phyloP scores from a whole-genome alignment of 2,113 vertebrate species.

The Morone chrysops region DNA sequence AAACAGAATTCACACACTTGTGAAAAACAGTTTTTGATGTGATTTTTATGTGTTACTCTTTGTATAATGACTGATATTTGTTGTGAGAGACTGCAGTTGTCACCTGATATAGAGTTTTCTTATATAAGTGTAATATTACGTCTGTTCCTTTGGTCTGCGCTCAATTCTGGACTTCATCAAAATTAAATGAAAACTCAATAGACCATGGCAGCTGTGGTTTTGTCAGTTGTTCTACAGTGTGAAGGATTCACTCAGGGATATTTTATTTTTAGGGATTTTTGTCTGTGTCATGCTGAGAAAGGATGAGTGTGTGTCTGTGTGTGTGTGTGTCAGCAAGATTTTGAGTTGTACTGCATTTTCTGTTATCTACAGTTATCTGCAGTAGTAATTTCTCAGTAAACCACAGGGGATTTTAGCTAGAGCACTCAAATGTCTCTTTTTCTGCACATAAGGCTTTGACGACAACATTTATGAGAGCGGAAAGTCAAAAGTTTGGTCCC shows the following conservation, averaged over 20 bases:
- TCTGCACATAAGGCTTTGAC: neutral
- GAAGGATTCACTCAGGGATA: neutral
- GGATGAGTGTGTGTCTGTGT: conserved; percentile 11
- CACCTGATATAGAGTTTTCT: neutral
- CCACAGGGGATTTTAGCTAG: conserved; percentile 3
- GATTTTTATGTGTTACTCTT: conserved; percentile 9
- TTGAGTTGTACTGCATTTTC: neutral
- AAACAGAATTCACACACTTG: conserved; percentile 1
- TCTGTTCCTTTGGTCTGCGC: neutral
- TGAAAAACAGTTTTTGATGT: conserved; percentile 28
- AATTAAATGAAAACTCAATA: conserved; percentile 40
- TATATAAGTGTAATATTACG: conserved; percentile 3
- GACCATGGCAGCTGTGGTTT: conserved; percentile 7
- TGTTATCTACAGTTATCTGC: neutral
- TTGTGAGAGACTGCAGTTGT: conserved; percentile 5
- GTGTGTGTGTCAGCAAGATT: conserved; percentile 12
- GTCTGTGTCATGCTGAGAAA: conserved; percentile 8
- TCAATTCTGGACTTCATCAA: conserved; percentile 15
- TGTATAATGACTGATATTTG: conserved; percentile 1
- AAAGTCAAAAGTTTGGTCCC: neutral
- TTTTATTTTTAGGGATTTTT: conserved; percentile 37
- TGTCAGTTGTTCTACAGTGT: neutral
- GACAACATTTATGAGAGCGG: neutral
- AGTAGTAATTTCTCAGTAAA: conserved; percentile 12
- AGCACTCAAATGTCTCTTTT: neutral